Percentiles rank a stretch among this genome's conserved stretches.
Evolutionary conservation across 2,888 invertebrate genomes (phyloP).

Genomic region (Polydesmus complanatus): DNA sequence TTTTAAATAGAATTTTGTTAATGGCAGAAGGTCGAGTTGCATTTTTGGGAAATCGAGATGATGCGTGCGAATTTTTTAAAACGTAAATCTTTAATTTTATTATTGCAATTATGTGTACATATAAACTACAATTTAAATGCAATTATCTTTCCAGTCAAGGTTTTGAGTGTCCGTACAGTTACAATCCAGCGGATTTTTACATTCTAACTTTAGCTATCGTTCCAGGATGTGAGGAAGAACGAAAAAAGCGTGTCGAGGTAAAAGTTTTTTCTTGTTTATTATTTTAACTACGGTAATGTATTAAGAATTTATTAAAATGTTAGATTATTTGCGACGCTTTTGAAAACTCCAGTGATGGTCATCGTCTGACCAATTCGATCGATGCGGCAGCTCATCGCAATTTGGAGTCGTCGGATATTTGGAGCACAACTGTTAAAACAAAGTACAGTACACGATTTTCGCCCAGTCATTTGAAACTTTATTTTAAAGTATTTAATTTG

Average conservation of each 20-base stretch:
- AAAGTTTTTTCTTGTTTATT: background rate
- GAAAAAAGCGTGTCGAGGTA: conserved; percentile 27
- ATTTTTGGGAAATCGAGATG: conserved; percentile 56
- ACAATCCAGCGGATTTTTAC: conserved; percentile 40
- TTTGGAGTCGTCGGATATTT: background rate
- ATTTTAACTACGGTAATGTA: conserved; percentile 2
- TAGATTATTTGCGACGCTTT: conserved; percentile 30
- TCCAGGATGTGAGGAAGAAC: conserved; percentile 33
- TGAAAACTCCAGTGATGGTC: conserved; percentile 22
- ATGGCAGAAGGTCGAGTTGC: conserved; percentile 87
- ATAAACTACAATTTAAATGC: background rate
- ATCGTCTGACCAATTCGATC: conserved; percentile 5
- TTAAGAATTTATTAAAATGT: conserved; percentile 5
- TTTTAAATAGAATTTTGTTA: conserved; percentile 48
- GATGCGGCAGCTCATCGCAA: background rate
- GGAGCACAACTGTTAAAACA: conserved; percentile 1
- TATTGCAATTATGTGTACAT: background rate
- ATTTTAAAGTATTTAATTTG: background rate
- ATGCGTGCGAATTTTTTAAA: conserved; percentile 64
- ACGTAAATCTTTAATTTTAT: conserved; percentile 41
- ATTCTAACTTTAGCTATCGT: conserved; percentile 37
- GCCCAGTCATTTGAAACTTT: background rate
- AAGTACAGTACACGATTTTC: background rate
- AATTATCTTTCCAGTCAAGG: conserved; percentile 23
- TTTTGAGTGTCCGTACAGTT: conserved; percentile 34